phyloP scores from a whole-genome alignment of 1,140 invertebrate species.

The Glomeris maerens region DNA sequence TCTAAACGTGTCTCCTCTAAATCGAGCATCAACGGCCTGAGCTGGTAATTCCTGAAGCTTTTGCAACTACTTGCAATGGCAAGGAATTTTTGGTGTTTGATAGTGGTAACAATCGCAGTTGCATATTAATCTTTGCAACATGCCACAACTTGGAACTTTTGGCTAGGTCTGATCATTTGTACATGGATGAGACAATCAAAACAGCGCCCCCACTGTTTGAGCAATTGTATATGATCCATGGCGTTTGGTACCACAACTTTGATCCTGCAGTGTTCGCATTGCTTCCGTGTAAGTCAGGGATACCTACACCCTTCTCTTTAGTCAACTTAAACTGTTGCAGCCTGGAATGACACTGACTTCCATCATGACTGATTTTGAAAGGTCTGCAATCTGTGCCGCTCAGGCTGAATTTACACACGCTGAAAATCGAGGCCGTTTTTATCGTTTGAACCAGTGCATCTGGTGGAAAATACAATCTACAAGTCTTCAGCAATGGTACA shows the following conservation, averaged over 20 bases:
- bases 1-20: too few relatives aligned
- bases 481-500: not conserved
- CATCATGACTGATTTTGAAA: too few relatives aligned
- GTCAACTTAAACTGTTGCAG: slow-evolving; percentile 1
- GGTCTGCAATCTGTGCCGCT: not conserved
- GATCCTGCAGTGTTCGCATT: slow-evolving; percentile 4
- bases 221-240: slow-evolving; percentile 13
- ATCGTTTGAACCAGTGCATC: not conserved
- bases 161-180: too few relatives aligned
- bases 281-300: not conserved
- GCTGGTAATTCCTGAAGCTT: too few relatives aligned
- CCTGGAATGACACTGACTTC: not conserved
- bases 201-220: slow-evolving; percentile 9
- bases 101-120: not conserved
- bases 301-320: not conserved
- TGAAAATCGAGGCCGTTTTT: slow-evolving; percentile 3
- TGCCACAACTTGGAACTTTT: slow-evolving; percentile 9
- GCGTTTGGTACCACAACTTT: slow-evolving; percentile 4
- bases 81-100: not conserved
- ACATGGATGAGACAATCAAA: slow-evolving; percentile 11
- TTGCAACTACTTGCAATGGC: too few relatives aligned
- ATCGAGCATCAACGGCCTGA: too few relatives aligned
- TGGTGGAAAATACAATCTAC: slow-evolving; percentile 1
- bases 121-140: slow-evolving; percentile 6
- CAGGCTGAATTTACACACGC: not conserved